Base-by-base conservation (phyloP, 2,113 vertebrate species). In the Hassar affinis region DNA sequence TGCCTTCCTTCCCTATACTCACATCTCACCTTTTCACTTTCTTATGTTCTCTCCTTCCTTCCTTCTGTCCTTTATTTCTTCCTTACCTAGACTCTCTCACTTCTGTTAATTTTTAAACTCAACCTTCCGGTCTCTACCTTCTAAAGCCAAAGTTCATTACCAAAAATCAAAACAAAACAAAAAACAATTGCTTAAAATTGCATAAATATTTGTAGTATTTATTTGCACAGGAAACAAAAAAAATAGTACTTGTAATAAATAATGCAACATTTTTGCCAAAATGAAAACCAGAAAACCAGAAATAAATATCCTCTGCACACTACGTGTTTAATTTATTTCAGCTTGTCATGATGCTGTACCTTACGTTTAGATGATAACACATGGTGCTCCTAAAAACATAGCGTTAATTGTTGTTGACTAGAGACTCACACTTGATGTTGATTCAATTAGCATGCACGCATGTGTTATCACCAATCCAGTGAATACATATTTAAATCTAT, bases 381-480 rank as follows among this genome's bases (percentile, higher is more conserved):
- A 52, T 68, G 20, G 47, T 51, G 47, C 64, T 15, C 79, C 79
- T 68, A 51, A 69, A 56, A 52, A 54, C 30, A 52, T 47, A 17
- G 47, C 12, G 64, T n/a, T 68, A 81, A 81, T 81, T 81, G 64
- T 81, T 54, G 79, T 69, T 81, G 79, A 81, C 64, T 81, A 54
- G 12, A 6, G 61, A 52, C 79, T 80, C 64, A 42, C 77, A 79
- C 83, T 27, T 57, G 35, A 18, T 56, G 22, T 79, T 78, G 45
- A 59, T n/a, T 78, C 47, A 80, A 68, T 80, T 80, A 80, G 30
- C 61, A 51, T 80, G 78, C 59, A 66, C 8, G 18, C 54, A 66
- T 35, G 79, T 80, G 79, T 68, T 66, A 80, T 51, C 47, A 25
- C 47, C 47, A 0, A 30, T 80, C 52, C 30, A 35, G 61, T 66